phyloP scores from a whole-genome alignment of 2,113 vertebrate genomes.

The Triplophysa rosa region DNA sequence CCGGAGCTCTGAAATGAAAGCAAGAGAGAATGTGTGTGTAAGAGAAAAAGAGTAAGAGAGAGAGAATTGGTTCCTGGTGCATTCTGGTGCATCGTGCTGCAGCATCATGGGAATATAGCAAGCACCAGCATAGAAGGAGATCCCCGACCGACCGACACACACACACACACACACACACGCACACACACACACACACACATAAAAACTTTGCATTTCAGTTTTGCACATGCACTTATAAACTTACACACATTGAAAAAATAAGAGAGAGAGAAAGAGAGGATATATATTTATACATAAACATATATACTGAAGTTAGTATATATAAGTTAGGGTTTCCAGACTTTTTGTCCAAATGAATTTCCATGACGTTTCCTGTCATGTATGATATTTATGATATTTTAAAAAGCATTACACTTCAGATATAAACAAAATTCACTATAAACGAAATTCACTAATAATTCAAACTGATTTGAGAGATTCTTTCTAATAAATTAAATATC shows the following conservation, averaged over 20 bases:
- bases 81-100: constrained; percentile 53
- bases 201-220: not conserved
- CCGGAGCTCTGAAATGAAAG: constrained; percentile 13
- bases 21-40: too few species aligned
- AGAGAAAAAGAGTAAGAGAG: constrained; percentile 37
- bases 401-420: too few species aligned
- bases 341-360: too few species aligned
- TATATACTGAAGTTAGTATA: too few species aligned
- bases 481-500: too few species aligned
- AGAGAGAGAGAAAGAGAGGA: not conserved
- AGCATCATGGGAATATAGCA: constrained; percentile 50
- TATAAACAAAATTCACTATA: too few species aligned
- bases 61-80: constrained; percentile 32
- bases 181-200: constrained; percentile 9
- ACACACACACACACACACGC: constrained; percentile 12
- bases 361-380: too few species aligned
- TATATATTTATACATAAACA: too few species aligned
- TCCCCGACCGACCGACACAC: constrained; percentile 25
- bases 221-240: not conserved
- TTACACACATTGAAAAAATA: not conserved
- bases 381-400: too few species aligned
- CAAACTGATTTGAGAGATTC: too few species aligned
- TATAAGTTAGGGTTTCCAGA: too few species aligned
- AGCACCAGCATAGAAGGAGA: constrained; percentile 38
- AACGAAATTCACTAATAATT: too few species aligned